Conservation (phyloP, 1,140 invertebrate species). For the Drosophila nebulosa region DNA sequence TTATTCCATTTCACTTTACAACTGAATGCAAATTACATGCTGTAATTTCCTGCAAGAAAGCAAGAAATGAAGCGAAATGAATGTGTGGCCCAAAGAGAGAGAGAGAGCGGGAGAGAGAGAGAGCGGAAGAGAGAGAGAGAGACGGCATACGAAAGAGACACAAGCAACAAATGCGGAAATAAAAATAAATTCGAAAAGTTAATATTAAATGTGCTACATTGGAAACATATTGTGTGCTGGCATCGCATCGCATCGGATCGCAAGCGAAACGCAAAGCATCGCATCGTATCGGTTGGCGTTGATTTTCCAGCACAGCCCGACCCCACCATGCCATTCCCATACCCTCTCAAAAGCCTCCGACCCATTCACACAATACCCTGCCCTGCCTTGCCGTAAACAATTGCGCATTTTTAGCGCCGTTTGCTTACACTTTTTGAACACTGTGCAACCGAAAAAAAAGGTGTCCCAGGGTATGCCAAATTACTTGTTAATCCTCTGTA, state of each 20-base stretch:
- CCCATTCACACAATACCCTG: slow-evolving; percentile 1
- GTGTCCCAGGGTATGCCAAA: not conserved
- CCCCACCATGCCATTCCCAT: not conserved
- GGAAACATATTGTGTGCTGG: slow-evolving; percentile 62
- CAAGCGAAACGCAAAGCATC: not conserved
- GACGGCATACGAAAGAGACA: not conserved
- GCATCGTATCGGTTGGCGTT: slow-evolving; percentile 56
- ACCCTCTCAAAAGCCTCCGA: not conserved
- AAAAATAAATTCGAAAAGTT: slow-evolving; percentile 79
- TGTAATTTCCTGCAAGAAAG: slow-evolving; percentile 78
- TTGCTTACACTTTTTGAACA: slow-evolving; percentile 70
- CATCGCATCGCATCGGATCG: not conserved
- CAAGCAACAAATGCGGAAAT: slow-evolving; percentile 58
- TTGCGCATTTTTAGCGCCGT: slow-evolving; percentile 75
- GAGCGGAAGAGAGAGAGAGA: not conserved
- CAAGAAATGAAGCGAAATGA: slow-evolving; percentile 58
- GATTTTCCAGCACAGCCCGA: slow-evolving; percentile 50
- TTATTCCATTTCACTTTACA: slow-evolving; percentile 79
- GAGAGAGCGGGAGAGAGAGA: not conserved
- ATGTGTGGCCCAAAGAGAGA: slow-evolving; percentile 30
- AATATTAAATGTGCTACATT: slow-evolving; percentile 79
- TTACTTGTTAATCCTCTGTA: too few species aligned
- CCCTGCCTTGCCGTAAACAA: slow-evolving; percentile 58
- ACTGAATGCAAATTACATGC: slow-evolving; percentile 79
- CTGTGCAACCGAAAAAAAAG: not conserved